Evolutionary conservation across 2,888 invertebrate genomes (phyloP).

Genomic region (Cabera pusaria): DNA sequence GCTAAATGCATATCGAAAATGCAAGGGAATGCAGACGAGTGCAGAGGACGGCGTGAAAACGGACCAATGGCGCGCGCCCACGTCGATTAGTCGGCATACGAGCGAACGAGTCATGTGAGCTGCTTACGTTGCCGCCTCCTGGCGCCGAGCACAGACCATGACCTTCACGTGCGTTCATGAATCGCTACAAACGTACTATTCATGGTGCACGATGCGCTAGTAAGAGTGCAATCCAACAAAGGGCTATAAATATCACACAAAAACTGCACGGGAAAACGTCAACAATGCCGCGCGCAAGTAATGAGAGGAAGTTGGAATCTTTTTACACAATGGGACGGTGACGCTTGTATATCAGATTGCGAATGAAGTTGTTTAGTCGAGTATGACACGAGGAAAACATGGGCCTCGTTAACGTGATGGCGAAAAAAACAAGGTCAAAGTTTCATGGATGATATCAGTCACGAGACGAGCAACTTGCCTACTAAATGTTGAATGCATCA

Average conservation of each 20-base stretch:
- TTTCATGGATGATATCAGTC: conserved; percentile 15
- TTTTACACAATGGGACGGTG: conserved; percentile 29
- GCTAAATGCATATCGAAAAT: not conserved
- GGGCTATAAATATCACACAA: conserved; percentile 40
- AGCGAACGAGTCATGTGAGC: conserved; percentile 62
- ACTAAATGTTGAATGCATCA: conserved; percentile 29
- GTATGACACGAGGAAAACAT: conserved; percentile 28
- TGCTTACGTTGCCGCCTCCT: conserved; percentile 46
- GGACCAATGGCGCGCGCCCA: conserved; percentile 61
- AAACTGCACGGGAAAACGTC: conserved; percentile 31
- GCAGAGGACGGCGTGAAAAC: conserved; percentile 40
- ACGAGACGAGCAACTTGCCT: conserved; percentile 7
- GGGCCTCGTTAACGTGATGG: conserved; percentile 22
- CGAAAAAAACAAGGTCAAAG: conserved; percentile 16
- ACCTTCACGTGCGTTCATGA: conserved; percentile 62
- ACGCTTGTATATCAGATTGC: conserved; percentile 33
- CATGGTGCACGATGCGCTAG: conserved; percentile 40
- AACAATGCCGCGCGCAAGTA: conserved; percentile 33
- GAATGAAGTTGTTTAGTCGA: conserved; percentile 25
- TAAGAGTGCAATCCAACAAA: conserved; percentile 36
- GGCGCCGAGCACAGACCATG: conserved; percentile 60
- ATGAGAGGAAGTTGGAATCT: conserved; percentile 43
- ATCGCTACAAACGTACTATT: conserved; percentile 49
- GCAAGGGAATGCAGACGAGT: conserved; percentile 32
- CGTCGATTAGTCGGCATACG: conserved; percentile 41